Base-by-base conservation (phyloP, 2,888 invertebrate genomes). In the Griposia aprilina region DNA sequence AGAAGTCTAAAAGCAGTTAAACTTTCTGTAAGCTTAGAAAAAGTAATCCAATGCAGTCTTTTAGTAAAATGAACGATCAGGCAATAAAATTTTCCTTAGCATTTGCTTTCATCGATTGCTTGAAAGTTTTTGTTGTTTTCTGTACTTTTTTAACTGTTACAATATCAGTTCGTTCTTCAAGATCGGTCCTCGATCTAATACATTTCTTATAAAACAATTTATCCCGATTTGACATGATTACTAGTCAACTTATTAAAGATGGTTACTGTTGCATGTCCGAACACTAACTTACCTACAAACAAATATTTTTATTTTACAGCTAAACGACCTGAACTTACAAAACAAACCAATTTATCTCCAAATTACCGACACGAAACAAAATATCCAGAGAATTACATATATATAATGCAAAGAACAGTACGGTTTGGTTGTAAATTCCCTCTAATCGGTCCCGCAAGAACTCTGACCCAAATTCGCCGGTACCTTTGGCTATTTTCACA, bases 401-500 rank as follows among this genome's bases (percentile, higher is more conserved):
- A 89, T 88, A 88, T 88, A 91, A 88, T 86, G 80, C 80, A 85
- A 85, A 90, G 30, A 88, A 88, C 86, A 84, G 82, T 88, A 84
- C 84, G 89, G 87, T 88, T 90, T 76, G 83, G 87, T 81, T 87
- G 87, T 91, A 90, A 91, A 91, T 91, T 88, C 90, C 63, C 30
- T 75, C 71, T 86, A 89, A 90, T 89, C 89, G 87, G 82, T 88
- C 90, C 90, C 90, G 73, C 69, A 87, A 87, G 90, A 80, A 82
- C 83, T 81, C 87, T 88, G 89, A 89, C 90, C 91, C 82, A 87
- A 87, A 88, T 89, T 84, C 84, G 83, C 69, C 55, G 76, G 86
- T 89, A 90, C 87, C 86, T 86, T 81, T 70, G 87, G 88, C 86
- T 83, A 90, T 83, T 87, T 87, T 89, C 88, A 86, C 89, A 82